These are phyloP conservation scores for Labeo calbasu DNA, from an alignment of 2,797 vertebrate genomes.

Conservation along the genomic window DNA sequence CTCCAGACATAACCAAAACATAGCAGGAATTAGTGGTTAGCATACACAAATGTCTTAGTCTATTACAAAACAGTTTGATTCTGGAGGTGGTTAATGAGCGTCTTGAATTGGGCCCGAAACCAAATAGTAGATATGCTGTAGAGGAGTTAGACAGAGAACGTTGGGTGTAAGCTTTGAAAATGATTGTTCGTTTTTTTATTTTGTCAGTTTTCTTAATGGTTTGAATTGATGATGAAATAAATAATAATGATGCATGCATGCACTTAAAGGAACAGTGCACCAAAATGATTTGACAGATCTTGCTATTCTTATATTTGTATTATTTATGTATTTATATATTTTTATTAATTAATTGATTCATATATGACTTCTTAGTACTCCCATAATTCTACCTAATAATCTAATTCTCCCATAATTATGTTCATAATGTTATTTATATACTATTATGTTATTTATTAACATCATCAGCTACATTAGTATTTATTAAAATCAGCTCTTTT, in stretches of 20 bases:
- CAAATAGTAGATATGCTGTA: slow-evolving; percentile 12
- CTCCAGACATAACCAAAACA: slow-evolving; percentile 34
- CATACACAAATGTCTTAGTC: slow-evolving; percentile 27
- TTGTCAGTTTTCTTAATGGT: neutral
- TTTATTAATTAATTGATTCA: neutral
- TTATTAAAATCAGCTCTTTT: neutral
- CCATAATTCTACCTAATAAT: neutral
- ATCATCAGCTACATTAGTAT: neutral
- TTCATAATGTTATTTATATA: neutral
- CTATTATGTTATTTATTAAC: neutral
- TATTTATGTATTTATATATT: neutral
- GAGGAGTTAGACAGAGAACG: neutral
- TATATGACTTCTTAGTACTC: neutral
- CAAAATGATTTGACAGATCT: neutral
- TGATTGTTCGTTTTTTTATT: neutral
- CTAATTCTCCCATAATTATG: no score
- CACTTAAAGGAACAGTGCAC: neutral
- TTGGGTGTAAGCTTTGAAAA: neutral
- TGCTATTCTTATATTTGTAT: neutral
- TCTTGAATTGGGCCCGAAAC: slow-evolving; percentile 17
- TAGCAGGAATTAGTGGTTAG: slow-evolving; percentile 45
- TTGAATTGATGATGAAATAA: neutral
- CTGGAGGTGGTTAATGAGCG: neutral
- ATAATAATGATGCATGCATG: neutral
- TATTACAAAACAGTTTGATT: slow-evolving; percentile 42